Conservation (phyloP, 2,888 invertebrate genomes). For the Clivina fossor region DNA sequence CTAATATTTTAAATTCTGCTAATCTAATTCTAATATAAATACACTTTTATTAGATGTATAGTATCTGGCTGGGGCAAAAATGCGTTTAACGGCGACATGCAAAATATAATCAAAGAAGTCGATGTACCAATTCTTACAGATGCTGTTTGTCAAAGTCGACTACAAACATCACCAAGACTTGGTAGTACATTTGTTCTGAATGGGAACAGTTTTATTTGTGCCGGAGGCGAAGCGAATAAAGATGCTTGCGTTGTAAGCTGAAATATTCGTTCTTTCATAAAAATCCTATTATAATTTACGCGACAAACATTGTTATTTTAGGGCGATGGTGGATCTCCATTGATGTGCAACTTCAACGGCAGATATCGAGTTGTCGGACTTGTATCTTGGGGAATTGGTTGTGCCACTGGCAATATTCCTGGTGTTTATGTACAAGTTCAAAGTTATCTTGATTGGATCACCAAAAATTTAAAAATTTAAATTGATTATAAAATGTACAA, state of each 20-base stretch:
- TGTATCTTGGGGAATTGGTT: constrained; percentile 70
- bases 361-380: constrained; percentile 66
- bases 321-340: constrained; percentile 75
- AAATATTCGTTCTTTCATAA: not conserved
- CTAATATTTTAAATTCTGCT: too few species aligned
- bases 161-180: constrained; percentile 67
- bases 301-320: constrained; percentile 43
- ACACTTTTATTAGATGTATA: constrained; percentile 58
- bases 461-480: too few species aligned
- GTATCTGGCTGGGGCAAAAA: constrained; percentile 90
- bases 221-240: constrained; percentile 74
- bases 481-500: too few species aligned
- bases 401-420: constrained; percentile 67
- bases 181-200: constrained; percentile 63
- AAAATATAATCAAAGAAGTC: constrained; percentile 53
- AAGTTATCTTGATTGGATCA: constrained; percentile 62
- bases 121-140: constrained; percentile 69
- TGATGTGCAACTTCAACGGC: constrained; percentile 62
- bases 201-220: constrained; percentile 69
- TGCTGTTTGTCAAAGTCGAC: constrained; percentile 63
- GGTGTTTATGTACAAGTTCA: constrained; percentile 74
- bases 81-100: constrained; percentile 57
- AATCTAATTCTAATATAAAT: too few species aligned
- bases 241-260: constrained; percentile 74
- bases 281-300: not conserved